phyloP scores from a whole-genome alignment of 2,888 invertebrate genomes.

The Dicycla oo region DNA sequence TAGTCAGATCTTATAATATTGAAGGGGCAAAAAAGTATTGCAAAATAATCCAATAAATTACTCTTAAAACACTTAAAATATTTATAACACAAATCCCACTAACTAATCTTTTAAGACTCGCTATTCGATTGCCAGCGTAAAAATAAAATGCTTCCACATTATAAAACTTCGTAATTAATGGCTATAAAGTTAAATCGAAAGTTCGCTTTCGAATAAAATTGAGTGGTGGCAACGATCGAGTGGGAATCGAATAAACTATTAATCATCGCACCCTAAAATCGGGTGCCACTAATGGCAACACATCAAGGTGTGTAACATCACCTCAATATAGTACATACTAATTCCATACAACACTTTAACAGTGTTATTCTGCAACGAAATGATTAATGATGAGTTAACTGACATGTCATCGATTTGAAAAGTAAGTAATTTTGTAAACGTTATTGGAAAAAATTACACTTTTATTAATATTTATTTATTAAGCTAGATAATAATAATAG shows the following conservation, averaged over 20 bases:
- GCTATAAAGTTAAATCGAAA: constrained; percentile 52
- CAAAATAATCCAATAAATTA: background rate
- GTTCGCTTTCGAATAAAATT: constrained; percentile 54
- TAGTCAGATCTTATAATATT: background rate
- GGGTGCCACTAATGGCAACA: constrained; percentile 53
- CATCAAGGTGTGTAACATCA: constrained; percentile 70
- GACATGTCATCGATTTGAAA: constrained; percentile 14
- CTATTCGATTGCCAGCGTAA: constrained; percentile 7
- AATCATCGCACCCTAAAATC: constrained; percentile 68
- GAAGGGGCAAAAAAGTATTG: background rate
- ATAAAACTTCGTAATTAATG: constrained; percentile 40
- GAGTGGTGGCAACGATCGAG: constrained; percentile 60
- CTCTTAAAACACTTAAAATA: too few species aligned
- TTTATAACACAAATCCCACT: background rate
- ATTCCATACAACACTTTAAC: constrained; percentile 54
- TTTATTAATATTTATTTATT: background rate
- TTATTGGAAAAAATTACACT: background rate
- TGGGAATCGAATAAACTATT: constrained; percentile 65
- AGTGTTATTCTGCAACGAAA: constrained; percentile 52
- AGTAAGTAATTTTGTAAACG: background rate
- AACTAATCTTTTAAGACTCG: background rate
- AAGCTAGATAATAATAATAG: background rate
- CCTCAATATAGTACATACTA: constrained; percentile 25
- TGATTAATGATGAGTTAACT: constrained; percentile 62
- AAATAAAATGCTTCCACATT: constrained; percentile 26